Conservation (phyloP, 2,113 vertebrate genomes). For the Grus americana region DNA sequence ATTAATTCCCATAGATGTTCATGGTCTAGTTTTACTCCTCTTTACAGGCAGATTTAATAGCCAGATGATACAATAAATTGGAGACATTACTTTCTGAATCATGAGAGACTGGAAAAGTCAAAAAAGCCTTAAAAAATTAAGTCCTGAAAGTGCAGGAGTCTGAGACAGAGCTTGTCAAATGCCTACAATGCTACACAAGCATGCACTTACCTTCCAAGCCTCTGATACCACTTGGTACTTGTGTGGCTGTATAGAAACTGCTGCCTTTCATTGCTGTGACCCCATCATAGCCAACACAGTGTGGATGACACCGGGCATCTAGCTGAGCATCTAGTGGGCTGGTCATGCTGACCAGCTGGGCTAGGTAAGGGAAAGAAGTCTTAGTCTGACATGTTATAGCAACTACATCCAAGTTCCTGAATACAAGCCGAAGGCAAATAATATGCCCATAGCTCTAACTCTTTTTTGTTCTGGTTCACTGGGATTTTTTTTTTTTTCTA, state of each 20-base stretch:
- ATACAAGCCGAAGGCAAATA: background rate
- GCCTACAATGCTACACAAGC: accelerated
- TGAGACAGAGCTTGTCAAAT: background rate
- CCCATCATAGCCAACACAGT: background rate
- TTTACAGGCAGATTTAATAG: background rate
- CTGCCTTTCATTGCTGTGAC: background rate
- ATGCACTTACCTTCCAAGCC: background rate
- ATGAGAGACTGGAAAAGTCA: background rate
- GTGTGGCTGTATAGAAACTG: background rate
- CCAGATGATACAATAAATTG: background rate
- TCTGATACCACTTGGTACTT: too few species aligned
- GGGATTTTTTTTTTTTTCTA: background rate
- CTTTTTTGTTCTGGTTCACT: background rate
- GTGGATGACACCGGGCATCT: background rate
- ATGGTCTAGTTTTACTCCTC: background rate
- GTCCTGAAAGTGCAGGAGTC: background rate
- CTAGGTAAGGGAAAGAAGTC: background rate
- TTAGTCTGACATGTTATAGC: background rate
- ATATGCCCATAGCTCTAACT: background rate
- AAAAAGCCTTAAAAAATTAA: background rate
- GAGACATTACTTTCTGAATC: background rate
- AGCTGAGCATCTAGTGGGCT: background rate
- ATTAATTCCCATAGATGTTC: background rate
- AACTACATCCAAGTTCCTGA: background rate
- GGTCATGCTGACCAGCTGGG: background rate